Conservation (phyloP, 2,888 invertebrate genomes). For the Yponomeuta sedellus region DNA sequence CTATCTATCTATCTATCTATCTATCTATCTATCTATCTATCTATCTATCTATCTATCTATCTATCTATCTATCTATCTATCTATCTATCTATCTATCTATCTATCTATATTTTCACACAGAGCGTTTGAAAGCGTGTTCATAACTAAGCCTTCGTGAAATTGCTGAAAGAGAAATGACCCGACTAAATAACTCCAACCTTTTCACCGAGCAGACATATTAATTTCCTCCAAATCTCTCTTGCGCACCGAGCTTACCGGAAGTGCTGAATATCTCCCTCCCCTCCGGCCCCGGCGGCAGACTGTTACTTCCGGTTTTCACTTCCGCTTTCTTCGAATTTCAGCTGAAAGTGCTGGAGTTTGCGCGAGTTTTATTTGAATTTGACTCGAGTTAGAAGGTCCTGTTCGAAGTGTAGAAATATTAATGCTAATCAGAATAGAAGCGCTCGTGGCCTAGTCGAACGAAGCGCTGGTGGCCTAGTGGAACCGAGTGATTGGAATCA, state of each 20-base stretch:
- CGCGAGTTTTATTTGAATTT: constrained; percentile 1
- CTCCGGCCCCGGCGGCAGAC: constrained; percentile 39
- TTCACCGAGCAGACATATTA: constrained; percentile 42
- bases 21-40: no score
- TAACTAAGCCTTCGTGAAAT: neutral
- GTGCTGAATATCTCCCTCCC: constrained; percentile 50
- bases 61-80: no score
- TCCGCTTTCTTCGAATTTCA: constrained; percentile 43
- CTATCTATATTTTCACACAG: no score
- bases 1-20: no score
- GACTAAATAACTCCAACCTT: constrained; percentile 29
- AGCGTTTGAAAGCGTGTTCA: neutral
- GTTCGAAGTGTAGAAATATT: neutral
- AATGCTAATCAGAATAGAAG: no score
- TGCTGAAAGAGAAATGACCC: neutral
- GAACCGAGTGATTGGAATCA: no score
- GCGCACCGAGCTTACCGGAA: constrained; percentile 40
- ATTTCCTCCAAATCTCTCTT: constrained; percentile 26
- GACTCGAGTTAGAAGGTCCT: neutral
- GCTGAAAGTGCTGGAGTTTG: constrained; percentile 4
- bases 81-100: no score
- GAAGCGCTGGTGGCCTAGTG: no score
- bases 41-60: no score
- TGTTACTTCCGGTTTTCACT: constrained; percentile 59
- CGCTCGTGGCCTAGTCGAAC: no score